Conservation (phyloP, 2,113 vertebrate species). For the Bufo gargarizans region DNA sequence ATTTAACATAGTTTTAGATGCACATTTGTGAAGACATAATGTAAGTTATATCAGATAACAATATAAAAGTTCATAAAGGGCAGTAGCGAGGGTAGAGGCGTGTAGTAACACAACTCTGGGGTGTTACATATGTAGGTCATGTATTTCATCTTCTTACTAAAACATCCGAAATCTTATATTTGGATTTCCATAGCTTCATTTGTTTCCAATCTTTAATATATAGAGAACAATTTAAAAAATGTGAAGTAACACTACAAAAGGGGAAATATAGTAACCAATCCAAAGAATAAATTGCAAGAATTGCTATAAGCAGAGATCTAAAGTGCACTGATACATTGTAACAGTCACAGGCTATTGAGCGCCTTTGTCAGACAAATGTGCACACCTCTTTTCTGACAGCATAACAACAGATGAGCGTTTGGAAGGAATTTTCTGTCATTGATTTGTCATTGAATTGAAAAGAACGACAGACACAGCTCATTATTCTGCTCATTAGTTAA, state of each 20-base stretch:
- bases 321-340: conserved; percentile 3
- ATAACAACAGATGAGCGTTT: conserved; percentile 75
- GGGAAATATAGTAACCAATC: not conserved
- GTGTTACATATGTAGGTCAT: no score
- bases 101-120: no score
- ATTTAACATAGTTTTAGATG: no score
- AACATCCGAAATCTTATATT: not conserved
- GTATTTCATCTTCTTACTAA: no score
- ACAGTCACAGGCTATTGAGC: conserved; percentile 19
- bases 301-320: conserved; percentile 5
- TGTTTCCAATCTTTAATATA: not conserved
- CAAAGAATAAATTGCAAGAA: not conserved
- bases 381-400: conserved; percentile 55
- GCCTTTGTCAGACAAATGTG: conserved; percentile 44
- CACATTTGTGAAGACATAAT: no score
- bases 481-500: conserved; percentile 99
- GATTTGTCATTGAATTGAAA: conserved; percentile 99
- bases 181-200: not conserved
- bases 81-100: no score
- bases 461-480: conserved; percentile 99
- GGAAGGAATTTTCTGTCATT: conserved; percentile 99
- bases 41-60: no score
- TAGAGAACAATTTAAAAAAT: no score
- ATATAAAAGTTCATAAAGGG: no score
- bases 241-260: no score